These are phyloP conservation scores for Philopedon plagiatum DNA, from an alignment of 2,888 invertebrate genomes.

Conservation along the genomic window DNA sequence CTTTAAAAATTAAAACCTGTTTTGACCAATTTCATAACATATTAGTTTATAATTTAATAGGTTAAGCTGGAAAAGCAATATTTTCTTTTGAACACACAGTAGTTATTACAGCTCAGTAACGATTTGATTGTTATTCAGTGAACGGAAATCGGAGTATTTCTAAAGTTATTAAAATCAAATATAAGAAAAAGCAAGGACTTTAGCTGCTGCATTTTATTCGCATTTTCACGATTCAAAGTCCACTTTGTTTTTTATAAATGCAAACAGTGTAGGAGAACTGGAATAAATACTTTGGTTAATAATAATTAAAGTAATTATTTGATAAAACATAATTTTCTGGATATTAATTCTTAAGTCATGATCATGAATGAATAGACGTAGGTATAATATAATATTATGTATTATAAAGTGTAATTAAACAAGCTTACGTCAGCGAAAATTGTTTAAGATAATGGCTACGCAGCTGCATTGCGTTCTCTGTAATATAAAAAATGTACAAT, in stretches of 20 bases:
- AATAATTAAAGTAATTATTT: slow-evolving; percentile 18
- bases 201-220: slow-evolving; percentile 40
- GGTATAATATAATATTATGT: not conserved
- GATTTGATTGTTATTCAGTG: slow-evolving; percentile 45
- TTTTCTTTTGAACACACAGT: no score
- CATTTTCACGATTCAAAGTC: slow-evolving; percentile 46
- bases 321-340: slow-evolving; percentile 23
- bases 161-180: slow-evolving; percentile 35
- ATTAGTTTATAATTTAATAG: no score
- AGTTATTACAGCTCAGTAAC: not conserved
- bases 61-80: no score
- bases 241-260: slow-evolving; percentile 34
- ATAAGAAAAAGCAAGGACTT: slow-evolving; percentile 51
- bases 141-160: slow-evolving; percentile 46
- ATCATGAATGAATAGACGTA: slow-evolving; percentile 27
- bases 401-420: not conserved
- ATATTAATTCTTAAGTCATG: slow-evolving; percentile 23
- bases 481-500: not conserved
- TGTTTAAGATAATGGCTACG: not conserved
- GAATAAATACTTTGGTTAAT: slow-evolving; percentile 14
- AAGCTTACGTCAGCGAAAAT: slow-evolving; percentile 1
- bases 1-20: no score
- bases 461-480: not conserved
- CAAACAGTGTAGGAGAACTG: slow-evolving; percentile 14
- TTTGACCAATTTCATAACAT: no score